Evolutionary conservation across 2,888 invertebrate species (phyloP), one percentile per base, ranked within the genome.

Genomic region (Leptopterna dolabrata): DNA sequence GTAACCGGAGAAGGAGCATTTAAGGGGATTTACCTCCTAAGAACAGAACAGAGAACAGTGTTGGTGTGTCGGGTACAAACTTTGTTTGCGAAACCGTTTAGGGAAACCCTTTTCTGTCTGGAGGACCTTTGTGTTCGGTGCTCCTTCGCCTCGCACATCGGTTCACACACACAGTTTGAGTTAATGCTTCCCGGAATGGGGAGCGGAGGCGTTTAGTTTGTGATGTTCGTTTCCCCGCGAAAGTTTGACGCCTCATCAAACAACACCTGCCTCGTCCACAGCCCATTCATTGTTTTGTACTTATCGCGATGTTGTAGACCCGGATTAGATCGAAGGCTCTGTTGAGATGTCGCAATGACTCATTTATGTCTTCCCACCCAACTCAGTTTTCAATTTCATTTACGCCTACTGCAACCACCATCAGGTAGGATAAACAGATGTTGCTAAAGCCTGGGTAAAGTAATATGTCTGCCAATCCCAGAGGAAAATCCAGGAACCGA

Each of bases 41-140:
- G 63, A 63, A 63, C 24, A 11, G 63, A 24, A 63, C 63, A 63
- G 63, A 13, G 63, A 63, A 63, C 63, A 24, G 63, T 11, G 63
- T 24, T 63, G 63, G 63, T 63, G 63, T 63, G 63, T 63, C 19
- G 24, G 7, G 63, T 63, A 36, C 36, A 63, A 63, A 63, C 63
- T 63, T 63, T 55, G 55, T 55, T 55, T 27, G 63, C 63, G 63
- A 63, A 63, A 63, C 63, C 63, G 63, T 63, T 63, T 63, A 63
- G 63, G 24, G 27, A 19, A 63, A 51, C n/a, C 19, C 63, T 19
- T 55, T 63, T 24, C 63, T 63, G 63, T 63, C 63, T 24, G 63
- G 13, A 63, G 24, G 63, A 63, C 63, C 63, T 63, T 63, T 63
- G 63, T 63, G 24, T 63, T 19, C n/a, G 24, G 7, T 14, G 11